phyloP scores from a whole-genome alignment of 2,797 vertebrate species.

The Astyanax mexicanus region DNA sequence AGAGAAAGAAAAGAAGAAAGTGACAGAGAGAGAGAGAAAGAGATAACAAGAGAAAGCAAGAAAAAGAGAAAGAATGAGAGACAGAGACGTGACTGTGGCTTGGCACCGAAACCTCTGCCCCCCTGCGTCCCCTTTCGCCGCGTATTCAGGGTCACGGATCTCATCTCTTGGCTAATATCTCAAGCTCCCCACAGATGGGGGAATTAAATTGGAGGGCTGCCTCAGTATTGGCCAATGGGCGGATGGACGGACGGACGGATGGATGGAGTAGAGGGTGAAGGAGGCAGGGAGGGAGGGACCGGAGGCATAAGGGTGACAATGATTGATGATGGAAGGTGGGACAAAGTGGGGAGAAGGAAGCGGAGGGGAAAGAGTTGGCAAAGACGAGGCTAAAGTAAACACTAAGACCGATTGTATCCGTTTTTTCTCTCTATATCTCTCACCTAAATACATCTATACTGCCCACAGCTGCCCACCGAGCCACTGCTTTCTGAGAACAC shows the following conservation, averaged over 20 bases:
- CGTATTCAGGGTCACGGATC: constrained; percentile 86
- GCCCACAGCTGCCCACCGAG: not conserved
- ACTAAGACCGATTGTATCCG: not conserved
- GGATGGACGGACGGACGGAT: constrained; percentile 57
- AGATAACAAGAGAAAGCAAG: not conserved
- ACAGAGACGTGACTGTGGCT: constrained; percentile 43
- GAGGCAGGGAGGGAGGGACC: constrained; percentile 34
- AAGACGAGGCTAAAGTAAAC: constrained; percentile 39
- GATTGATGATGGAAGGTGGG: constrained; percentile 40
- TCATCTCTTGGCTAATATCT: constrained; percentile 85
- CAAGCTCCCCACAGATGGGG: constrained; percentile 79
- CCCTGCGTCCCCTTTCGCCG: constrained; percentile 66
- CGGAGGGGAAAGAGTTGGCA: constrained; percentile 55
- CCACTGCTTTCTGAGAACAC: not conserved
- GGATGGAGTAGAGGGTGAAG: constrained; percentile 33
- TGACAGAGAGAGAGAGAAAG: constrained; percentile 30
- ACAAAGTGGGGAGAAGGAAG: constrained; percentile 30
- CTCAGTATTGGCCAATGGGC: constrained; percentile 67
- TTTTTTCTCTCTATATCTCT: not conserved
- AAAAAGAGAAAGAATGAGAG: constrained; percentile 42
- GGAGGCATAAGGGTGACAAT: constrained; percentile 33
- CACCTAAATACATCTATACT: not conserved
- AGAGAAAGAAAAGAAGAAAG: constrained; percentile 14
- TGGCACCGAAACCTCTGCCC: constrained; percentile 20
- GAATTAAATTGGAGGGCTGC: constrained; percentile 81